Evolutionary conservation across 2,113 vertebrate genomes (phyloP).

Genomic region (Trematocara variabile): DNA sequence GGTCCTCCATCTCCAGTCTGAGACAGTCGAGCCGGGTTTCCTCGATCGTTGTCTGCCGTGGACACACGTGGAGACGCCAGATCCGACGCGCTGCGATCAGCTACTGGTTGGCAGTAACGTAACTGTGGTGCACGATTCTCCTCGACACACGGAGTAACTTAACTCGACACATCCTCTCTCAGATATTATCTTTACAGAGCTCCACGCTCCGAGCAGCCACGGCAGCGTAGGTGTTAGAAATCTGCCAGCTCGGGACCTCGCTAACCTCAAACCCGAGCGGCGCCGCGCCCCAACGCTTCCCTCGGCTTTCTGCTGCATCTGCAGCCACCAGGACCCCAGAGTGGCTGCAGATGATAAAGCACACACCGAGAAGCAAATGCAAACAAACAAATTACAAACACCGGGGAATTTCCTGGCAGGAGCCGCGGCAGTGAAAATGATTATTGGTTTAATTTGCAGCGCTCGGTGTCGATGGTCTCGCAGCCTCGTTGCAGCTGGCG

Average conservation of each 20-base stretch:
- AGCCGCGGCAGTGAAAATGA: background rate
- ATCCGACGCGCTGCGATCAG: background rate
- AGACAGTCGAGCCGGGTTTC: background rate
- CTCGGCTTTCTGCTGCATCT: background rate
- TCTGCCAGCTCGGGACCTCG: background rate
- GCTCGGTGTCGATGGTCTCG: background rate
- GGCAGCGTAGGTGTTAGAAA: background rate
- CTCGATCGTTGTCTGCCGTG: background rate
- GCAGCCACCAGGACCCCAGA: background rate
- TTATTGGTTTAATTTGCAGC: background rate
- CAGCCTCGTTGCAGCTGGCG: background rate
- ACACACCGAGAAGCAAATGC: background rate
- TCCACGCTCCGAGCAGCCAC: accelerated
- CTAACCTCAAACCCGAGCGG: background rate
- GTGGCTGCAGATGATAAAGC: background rate
- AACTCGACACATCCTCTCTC: background rate
- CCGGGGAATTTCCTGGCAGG: background rate
- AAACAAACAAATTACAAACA: background rate
- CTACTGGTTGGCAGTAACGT: background rate
- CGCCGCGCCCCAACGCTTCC: background rate
- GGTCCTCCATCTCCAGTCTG: background rate
- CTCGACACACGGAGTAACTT: background rate
- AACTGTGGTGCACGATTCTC: background rate
- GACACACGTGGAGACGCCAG: background rate
- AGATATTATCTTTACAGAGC: background rate